These are phyloP conservation scores for Drosophila parvula DNA, from an alignment of 1,140 invertebrate species.

Conservation along the genomic window DNA sequence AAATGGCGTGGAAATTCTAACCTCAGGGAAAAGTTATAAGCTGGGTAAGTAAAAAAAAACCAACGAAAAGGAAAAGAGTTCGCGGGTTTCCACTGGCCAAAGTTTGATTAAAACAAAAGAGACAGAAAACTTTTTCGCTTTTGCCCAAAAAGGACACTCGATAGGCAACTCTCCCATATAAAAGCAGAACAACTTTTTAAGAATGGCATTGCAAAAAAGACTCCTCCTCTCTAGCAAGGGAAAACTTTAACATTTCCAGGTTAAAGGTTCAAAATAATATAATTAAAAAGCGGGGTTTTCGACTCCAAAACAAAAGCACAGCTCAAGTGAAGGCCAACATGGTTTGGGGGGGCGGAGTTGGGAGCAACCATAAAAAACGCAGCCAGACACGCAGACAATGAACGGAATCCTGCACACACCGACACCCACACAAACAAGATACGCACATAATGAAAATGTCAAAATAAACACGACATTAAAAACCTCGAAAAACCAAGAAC, in stretches of 20 bases:
- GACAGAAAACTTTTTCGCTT: slow-evolving; percentile 28
- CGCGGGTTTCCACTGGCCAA: slow-evolving; percentile 28
- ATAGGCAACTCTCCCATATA: slow-evolving; percentile 29
- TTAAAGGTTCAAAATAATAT: slow-evolving; percentile 64
- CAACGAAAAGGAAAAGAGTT: slow-evolving; percentile 3
- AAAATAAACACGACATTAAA: slow-evolving; percentile 83
- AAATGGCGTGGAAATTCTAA: slow-evolving; percentile 64
- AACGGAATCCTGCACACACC: slow-evolving; percentile 45
- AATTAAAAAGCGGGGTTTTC: slow-evolving; percentile 52
- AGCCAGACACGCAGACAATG: slow-evolving; percentile 63
- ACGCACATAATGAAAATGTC: slow-evolving; percentile 80
- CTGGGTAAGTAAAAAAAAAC: slow-evolving; percentile 35
- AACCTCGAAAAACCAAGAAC: slow-evolving; percentile 53
- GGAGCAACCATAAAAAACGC: slow-evolving; percentile 52
- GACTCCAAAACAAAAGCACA: slow-evolving; percentile 51
- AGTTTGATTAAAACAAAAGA: slow-evolving; percentile 63
- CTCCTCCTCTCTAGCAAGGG: not conserved
- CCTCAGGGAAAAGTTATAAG: slow-evolving; percentile 56
- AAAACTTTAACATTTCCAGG: slow-evolving; percentile 52
- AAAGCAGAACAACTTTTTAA: slow-evolving; percentile 26
- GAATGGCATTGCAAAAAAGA: slow-evolving; percentile 39
- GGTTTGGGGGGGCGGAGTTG: slow-evolving; percentile 5
- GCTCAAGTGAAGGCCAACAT: slow-evolving; percentile 20
- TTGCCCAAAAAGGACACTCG: slow-evolving; percentile 39
- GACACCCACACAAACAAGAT: slow-evolving; percentile 36